Evolutionary conservation across 2,797 vertebrate species (phyloP).

Genomic region (Potorous gilbertii): DNA sequence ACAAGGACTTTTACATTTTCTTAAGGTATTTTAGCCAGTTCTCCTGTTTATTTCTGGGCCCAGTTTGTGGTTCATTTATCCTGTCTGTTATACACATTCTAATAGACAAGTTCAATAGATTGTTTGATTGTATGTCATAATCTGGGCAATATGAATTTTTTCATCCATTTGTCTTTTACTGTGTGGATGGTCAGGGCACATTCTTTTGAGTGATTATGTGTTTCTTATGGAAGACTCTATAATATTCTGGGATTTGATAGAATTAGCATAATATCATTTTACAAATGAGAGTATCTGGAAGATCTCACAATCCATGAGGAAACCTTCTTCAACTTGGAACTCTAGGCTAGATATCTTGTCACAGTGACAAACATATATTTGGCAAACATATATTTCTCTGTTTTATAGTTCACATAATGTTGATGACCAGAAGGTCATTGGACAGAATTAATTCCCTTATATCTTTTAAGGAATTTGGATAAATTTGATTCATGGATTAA

Average conservation of each 20-base stretch:
- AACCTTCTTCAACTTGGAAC: neutral
- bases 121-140: neutral
- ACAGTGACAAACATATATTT: neutral
- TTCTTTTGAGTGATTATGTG: neutral
- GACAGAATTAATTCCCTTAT: neutral
- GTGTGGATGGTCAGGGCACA: neutral
- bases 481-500: neutral
- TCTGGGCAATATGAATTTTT: neutral
- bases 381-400: neutral
- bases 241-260: neutral
- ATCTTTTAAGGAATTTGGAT: neutral
- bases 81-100: neutral
- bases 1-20: neutral
- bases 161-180: neutral
- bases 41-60: neutral
- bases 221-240: neutral
- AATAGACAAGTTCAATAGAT: neutral
- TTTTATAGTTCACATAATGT: neutral
- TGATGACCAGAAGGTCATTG: neutral
- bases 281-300: neutral
- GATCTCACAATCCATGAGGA: neutral
- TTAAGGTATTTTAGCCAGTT: neutral
- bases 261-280: neutral
- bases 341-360: neutral
- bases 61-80: neutral